A percentile compares a stretch with the other conserved stretches of the same genome.
These are phyloP conservation scores for Dendrocopos noguchii DNA, from an alignment of 2,113 vertebrate species.

Conservation along the genomic window DNA sequence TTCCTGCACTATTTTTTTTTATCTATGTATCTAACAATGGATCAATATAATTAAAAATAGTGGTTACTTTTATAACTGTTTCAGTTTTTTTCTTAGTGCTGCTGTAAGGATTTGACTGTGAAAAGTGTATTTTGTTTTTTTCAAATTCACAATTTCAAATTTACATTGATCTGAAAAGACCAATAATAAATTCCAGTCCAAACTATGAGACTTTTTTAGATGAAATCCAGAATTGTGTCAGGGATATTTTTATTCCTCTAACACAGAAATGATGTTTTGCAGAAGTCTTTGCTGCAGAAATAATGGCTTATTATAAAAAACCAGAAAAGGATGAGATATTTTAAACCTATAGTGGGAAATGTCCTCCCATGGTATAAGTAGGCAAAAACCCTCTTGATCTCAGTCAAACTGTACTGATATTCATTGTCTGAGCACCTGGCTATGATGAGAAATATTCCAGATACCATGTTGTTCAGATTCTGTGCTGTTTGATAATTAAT, in stretches of 20 bases:
- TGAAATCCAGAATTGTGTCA: neutral
- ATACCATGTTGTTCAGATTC: neutral
- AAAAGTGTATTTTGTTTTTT: neutral
- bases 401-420: neutral
- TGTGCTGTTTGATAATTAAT: slow-evolving; percentile 38
- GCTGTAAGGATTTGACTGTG: neutral
- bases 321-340: slow-evolving; percentile 22
- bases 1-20: neutral
- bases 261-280: slow-evolving; percentile 37
- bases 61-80: neutral
- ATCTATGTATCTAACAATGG: neutral
- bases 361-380: neutral
- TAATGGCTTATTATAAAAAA: slow-evolving; percentile 3
- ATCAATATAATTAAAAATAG: neutral
- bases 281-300: neutral
- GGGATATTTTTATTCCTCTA: slow-evolving; percentile 45
- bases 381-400: neutral
- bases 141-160: neutral
- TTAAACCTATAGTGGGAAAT: neutral
- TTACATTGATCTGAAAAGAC: neutral
- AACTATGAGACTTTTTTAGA: slow-evolving; percentile 38
- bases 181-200: slow-evolving; percentile 42
- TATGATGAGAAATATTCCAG: neutral
- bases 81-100: neutral
- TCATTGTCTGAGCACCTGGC: neutral